Conservation (phyloP, 2,797 vertebrate species). For the Adrianichthys oophorus region DNA sequence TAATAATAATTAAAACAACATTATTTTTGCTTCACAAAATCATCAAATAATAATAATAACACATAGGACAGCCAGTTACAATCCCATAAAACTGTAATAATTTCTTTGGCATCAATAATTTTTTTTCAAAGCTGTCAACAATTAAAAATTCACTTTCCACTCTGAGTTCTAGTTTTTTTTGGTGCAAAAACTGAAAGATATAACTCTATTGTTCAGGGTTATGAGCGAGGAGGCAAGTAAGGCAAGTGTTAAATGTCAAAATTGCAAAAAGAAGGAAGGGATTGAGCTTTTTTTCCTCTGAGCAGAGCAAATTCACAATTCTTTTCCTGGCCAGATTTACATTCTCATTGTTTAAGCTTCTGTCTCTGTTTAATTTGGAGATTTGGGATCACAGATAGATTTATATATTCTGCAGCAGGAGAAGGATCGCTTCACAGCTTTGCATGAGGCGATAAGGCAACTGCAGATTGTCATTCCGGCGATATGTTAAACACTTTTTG, state of each 20-base stretch:
- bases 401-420: slow-evolving; percentile 66
- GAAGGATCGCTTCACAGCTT: slow-evolving; percentile 62
- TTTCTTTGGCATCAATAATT: too few relatives aligned
- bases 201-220: slow-evolving; percentile 36
- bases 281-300: slow-evolving; percentile 47
- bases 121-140: too few relatives aligned
- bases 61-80: too few relatives aligned
- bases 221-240: slow-evolving; percentile 66
- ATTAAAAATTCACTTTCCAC: too few relatives aligned
- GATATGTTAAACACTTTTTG: slow-evolving; percentile 68
- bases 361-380: slow-evolving; percentile 78
- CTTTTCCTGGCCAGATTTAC: slow-evolving; percentile 67
- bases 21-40: slow-evolving; percentile 55
- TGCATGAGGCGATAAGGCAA: slow-evolving; percentile 64
- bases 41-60: slow-evolving; percentile 52
- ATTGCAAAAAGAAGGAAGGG: slow-evolving; percentile 55
- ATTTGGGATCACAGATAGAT: slow-evolving; percentile 72
- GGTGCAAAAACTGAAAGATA: too few relatives aligned
- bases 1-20: slow-evolving; percentile 64
- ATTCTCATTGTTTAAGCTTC: slow-evolving; percentile 75
- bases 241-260: slow-evolving; percentile 69
- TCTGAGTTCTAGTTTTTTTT: slow-evolving; percentile 9
- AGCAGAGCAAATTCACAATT: slow-evolving; percentile 45
- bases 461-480: slow-evolving; percentile 60
- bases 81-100: too few relatives aligned